A percentile compares a stretch with the other conserved stretches of the same genome.
Conservation (phyloP, 1,140 invertebrate genomes). For the Paraescarpia echinospica region DNA sequence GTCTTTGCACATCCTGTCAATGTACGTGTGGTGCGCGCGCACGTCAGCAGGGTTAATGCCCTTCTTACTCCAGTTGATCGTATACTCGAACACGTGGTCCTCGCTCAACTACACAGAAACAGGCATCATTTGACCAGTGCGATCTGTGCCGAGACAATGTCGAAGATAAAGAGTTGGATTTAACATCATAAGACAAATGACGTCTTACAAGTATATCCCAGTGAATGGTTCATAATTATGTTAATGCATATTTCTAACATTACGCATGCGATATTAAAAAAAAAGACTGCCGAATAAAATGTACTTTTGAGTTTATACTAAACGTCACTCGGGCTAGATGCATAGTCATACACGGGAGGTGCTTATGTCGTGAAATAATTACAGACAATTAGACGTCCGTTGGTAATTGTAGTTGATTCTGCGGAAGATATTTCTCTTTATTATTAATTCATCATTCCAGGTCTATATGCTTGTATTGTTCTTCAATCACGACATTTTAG, state of each 20-base stretch:
- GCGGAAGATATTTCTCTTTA: too few relatives aligned
- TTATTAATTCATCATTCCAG: too few relatives aligned
- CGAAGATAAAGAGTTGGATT: background rate
- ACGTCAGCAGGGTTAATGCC: conserved; percentile 58
- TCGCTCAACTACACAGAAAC: conserved; percentile 51
- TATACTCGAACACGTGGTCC: conserved; percentile 66
- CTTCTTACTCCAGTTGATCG: conserved; percentile 64
- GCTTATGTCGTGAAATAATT: too few relatives aligned
- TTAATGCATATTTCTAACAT: background rate
- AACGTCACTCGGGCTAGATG: too few relatives aligned
- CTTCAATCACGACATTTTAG: too few relatives aligned
- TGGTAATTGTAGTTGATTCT: too few relatives aligned
- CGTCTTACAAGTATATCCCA: background rate
- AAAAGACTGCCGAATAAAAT: too few relatives aligned
- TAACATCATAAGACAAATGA: background rate
- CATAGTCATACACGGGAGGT: too few relatives aligned
- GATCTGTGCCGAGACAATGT: background rate
- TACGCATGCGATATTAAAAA: too few relatives aligned
- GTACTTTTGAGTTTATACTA: too few relatives aligned
- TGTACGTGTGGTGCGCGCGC: conserved; percentile 67
- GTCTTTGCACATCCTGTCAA: conserved; percentile 62
- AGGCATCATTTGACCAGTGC: background rate
- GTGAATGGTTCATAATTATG: background rate
- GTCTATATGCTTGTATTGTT: too few relatives aligned
- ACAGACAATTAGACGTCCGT: too few relatives aligned